phyloP scores from a whole-genome alignment of 2,113 vertebrate genomes.

The chimpanzee (Pan troglodytes) region NHGRI_mPanTro3-v2.1_pri NC_072414.2:51960001-51960500 shows the following conservation, averaged over 20 bases:
- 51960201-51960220: not conserved
- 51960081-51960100: not conserved
- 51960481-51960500: not conserved
- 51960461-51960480: fast-evolving
- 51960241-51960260: not conserved
- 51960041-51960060: not conserved
- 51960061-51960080: not conserved
- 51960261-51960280: too few species aligned
- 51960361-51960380: not conserved
- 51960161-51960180: not conserved
- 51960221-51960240: too few species aligned
- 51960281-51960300: not conserved
- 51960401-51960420: not conserved
- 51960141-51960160: not conserved
- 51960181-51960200: not conserved
- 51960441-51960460: not conserved
- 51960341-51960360: not conserved
- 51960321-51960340: not conserved
- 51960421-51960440: not conserved
- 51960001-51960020: not conserved
- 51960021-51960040: not conserved
- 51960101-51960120: not conserved
- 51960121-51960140: not conserved
- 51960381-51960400: not conserved
- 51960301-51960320: not conserved